A percentile compares a stretch with the other conserved stretches of the same genome.
Evolutionary conservation across 2,888 invertebrate genomes (phyloP).

Genomic region (Molanna angustata): DNA sequence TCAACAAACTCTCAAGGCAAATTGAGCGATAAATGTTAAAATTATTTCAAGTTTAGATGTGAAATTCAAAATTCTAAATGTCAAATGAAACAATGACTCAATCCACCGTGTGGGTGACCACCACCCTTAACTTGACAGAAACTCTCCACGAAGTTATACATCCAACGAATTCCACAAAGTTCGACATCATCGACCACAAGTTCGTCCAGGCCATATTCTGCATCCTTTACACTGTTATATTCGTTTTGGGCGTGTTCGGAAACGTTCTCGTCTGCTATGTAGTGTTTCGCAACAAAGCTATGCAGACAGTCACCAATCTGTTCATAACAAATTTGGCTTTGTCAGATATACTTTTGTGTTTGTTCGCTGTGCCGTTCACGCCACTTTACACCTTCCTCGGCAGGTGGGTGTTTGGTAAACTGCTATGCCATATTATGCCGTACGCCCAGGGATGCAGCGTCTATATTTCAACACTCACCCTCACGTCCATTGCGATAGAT

Average conservation of each 20-base stretch:
- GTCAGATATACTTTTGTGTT: slow-evolving; percentile 81
- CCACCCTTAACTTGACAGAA: no score
- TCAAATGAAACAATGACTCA: no score
- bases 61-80: no score
- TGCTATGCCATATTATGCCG: slow-evolving; percentile 81
- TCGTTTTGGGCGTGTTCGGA: slow-evolving; percentile 76
- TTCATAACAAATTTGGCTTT: slow-evolving; percentile 88
- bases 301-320: slow-evolving; percentile 91
- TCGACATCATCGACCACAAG: slow-evolving; percentile 62
- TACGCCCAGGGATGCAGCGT: slow-evolving; percentile 85
- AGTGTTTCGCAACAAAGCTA: slow-evolving; percentile 76
- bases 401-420: slow-evolving; percentile 81
- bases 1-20: no score
- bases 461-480: slow-evolving; percentile 85
- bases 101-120: no score
- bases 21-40: no score
- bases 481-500: slow-evolving; percentile 91
- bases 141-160: not conserved
- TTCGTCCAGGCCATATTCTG: slow-evolving; percentile 72
- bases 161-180: slow-evolving; percentile 43
- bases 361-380: slow-evolving; percentile 85
- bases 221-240: slow-evolving; percentile 73
- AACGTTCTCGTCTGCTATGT: slow-evolving; percentile 84
- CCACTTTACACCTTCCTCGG: slow-evolving; percentile 82
- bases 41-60: no score